phyloP scores from a whole-genome alignment of 2,888 invertebrate species.

The Ochlodes sylvanus region DNA sequence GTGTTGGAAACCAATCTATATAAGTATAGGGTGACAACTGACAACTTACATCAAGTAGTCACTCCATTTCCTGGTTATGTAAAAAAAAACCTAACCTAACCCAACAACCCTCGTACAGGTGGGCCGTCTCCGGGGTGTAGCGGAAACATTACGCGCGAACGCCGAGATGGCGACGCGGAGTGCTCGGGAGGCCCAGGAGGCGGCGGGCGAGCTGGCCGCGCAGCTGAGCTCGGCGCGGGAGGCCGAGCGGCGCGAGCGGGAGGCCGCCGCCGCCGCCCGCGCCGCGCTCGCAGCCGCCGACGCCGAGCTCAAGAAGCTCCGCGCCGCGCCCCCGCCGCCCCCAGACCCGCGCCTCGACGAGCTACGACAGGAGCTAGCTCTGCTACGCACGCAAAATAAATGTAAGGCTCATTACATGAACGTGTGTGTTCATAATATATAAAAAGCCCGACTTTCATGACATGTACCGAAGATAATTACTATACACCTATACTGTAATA shows the following conservation, averaged over 20 bases:
- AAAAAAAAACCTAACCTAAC: neutral
- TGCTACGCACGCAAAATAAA: slow-evolving; percentile 90
- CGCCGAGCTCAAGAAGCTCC: slow-evolving; percentile 59
- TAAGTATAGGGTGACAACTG: too few species aligned
- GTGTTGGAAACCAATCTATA: too few species aligned
- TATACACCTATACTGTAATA: too few species aligned
- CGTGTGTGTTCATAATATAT: too few species aligned
- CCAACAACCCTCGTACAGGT: slow-evolving; percentile 56
- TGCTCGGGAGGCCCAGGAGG: slow-evolving; percentile 82
- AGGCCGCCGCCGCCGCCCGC: slow-evolving; percentile 85
- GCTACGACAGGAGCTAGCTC: slow-evolving; percentile 89
- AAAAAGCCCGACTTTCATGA: too few species aligned
- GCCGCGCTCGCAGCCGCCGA: slow-evolving; percentile 86
- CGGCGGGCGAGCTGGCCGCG: slow-evolving; percentile 76
- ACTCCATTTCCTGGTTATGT: too few species aligned
- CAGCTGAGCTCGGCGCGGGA: slow-evolving; percentile 79
- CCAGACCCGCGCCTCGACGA: slow-evolving; percentile 91
- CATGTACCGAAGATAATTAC: too few species aligned
- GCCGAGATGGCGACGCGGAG: slow-evolving; percentile 83
- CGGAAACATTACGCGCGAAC: slow-evolving; percentile 85
- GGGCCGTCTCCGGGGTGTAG: slow-evolving; percentile 79
- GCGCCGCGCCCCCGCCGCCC: slow-evolving; percentile 87
- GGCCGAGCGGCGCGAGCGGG: slow-evolving; percentile 78
- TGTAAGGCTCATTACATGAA: slow-evolving; percentile 80
- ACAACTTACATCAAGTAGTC: too few species aligned